Percentiles rank a stretch among this genome's conserved stretches.
These are phyloP conservation scores for Rana temporaria DNA, from an alignment of 2,113 vertebrate genomes.

Conservation along the genomic window DNA sequence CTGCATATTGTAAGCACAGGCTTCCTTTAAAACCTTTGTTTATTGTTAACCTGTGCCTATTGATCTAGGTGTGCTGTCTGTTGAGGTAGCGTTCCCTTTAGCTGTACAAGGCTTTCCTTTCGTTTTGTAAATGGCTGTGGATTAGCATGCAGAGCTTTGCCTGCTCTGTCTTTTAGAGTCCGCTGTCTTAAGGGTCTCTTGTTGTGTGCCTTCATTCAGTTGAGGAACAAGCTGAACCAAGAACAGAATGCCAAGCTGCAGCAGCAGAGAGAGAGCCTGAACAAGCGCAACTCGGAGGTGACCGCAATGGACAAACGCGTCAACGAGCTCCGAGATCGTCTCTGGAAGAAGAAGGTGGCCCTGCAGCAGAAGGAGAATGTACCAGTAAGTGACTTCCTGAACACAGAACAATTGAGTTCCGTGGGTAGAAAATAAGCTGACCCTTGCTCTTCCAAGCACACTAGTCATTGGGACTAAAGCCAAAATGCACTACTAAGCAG, in stretches of 20 bases:
- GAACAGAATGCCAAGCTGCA: constrained; percentile 95
- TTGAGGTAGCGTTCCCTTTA: no score
- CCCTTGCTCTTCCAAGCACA: no score
- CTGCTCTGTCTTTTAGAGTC: constrained; percentile 23
- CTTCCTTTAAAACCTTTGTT: no score
- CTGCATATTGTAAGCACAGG: no score
- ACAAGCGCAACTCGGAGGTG: constrained; percentile 94
- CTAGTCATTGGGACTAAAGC: no score
- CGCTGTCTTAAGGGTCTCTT: constrained; percentile 15
- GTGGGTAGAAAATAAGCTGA: no score
- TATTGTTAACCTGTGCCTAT: no score
- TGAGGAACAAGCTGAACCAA: constrained; percentile 95
- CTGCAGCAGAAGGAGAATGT: constrained; percentile 95
- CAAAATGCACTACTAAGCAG: no score
- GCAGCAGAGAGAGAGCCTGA: constrained; percentile 93
- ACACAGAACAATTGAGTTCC: neutral
- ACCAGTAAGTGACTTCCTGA: constrained; percentile 77
- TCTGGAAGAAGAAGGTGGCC: constrained; percentile 98
- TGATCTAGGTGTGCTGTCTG: no score
- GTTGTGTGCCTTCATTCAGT: constrained; percentile 73
- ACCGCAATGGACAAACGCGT: constrained; percentile 94
- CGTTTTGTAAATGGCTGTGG: neutral
- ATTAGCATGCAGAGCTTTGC: constrained; percentile 53
- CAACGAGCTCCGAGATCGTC: constrained; percentile 90
- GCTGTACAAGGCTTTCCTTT: neutral